Percentiles rank a stretch among this genome's conserved stretches.
Evolutionary conservation across 2,888 invertebrate species (phyloP).

Genomic region (Cryptocephalus moraei): DNA sequence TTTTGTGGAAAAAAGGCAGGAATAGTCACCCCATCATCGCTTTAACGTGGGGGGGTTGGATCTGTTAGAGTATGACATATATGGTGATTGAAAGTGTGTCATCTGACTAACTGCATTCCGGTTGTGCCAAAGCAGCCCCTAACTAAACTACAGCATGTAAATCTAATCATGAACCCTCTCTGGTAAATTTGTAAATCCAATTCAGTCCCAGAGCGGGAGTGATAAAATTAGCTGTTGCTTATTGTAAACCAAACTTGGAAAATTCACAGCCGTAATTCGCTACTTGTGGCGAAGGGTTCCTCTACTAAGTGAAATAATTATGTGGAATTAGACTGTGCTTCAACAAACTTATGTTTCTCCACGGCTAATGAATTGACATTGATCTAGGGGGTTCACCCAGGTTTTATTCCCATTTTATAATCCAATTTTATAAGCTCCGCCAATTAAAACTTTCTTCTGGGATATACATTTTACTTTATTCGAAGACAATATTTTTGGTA

Average conservation of each 20-base stretch:
- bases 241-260: conserved; percentile 46
- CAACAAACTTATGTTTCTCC: conserved; percentile 32
- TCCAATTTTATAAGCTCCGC: conserved; percentile 20
- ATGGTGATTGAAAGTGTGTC: conserved; percentile 36
- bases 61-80: conserved; percentile 23
- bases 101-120: conserved; percentile 27
- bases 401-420: conserved; percentile 35
- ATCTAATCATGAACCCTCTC: conserved; percentile 39
- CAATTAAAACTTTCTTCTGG: too few relatives aligned
- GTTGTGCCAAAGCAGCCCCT: conserved; percentile 21
- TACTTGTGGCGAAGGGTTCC: conserved; percentile 30
- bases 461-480: too few relatives aligned
- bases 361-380: conserved; percentile 38
- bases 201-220: conserved; percentile 37
- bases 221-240: conserved; percentile 43
- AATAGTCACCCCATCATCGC: conserved; percentile 2
- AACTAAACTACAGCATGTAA: conserved; percentile 35
- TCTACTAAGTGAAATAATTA: conserved; percentile 37
- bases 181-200: conserved; percentile 42
- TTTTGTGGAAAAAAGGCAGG: background rate
- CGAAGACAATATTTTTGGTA: too few relatives aligned
- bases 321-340: conserved; percentile 36
- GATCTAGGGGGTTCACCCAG: conserved; percentile 28
- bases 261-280: conserved; percentile 40
- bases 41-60: conserved; percentile 4